phyloP scores from a whole-genome alignment of 2,113 vertebrate genomes.

The Cervus canadensis region DNA sequence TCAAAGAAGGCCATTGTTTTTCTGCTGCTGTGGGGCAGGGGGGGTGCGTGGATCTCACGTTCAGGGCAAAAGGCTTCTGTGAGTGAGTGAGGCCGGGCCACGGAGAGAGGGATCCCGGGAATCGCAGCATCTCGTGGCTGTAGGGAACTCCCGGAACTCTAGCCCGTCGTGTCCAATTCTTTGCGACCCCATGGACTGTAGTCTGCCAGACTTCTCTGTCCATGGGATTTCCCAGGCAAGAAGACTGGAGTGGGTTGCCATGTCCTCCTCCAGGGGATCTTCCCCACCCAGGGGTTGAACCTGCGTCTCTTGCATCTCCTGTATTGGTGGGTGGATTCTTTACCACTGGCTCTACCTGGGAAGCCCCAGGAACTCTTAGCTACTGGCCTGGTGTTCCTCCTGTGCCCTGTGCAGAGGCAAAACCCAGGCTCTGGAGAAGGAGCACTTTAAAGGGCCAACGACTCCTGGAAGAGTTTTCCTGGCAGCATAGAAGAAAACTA shows the following conservation, averaged over 20 bases:
- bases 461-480: background rate
- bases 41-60: background rate
- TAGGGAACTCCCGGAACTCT: background rate
- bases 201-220: background rate
- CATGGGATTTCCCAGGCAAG: background rate
- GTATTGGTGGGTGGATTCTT: background rate
- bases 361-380: background rate
- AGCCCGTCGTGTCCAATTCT: background rate
- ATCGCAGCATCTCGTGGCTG: background rate
- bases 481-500: background rate
- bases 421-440: background rate
- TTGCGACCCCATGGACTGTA: background rate
- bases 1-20: conserved; percentile 63
- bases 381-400: background rate
- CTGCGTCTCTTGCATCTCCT: background rate
- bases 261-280: background rate
- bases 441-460: background rate
- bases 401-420: background rate
- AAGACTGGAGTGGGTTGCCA: background rate
- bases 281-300: background rate
- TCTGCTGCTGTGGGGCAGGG: background rate
- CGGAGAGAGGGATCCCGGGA: background rate
- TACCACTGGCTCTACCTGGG: background rate
- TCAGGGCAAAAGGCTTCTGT: background rate
- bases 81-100: background rate